These are phyloP conservation scores for Hirtodrosophila confusa DNA, from an alignment of 2,888 invertebrate species.

Conservation along the genomic window DNA sequence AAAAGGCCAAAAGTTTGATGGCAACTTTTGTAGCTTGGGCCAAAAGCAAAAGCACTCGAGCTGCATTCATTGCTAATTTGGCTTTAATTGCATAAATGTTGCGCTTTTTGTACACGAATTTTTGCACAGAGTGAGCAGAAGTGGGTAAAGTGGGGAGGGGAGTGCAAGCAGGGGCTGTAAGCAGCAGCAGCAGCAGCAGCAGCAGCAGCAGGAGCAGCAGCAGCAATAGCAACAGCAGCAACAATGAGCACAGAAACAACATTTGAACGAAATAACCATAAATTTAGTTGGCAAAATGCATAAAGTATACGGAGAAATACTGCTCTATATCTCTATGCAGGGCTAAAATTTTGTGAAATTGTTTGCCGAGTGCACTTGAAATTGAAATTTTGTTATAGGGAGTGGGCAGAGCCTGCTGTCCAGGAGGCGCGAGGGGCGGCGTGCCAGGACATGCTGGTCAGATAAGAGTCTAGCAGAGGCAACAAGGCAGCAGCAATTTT, in stretches of 20 bases:
- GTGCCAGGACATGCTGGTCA: slow-evolving; percentile 19
- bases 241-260: slow-evolving; percentile 25
- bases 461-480: slow-evolving; percentile 38
- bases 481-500: slow-evolving; percentile 60
- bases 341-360: slow-evolving; percentile 67
- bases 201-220: slow-evolving; percentile 24
- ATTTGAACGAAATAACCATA: slow-evolving; percentile 55
- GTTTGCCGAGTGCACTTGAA: slow-evolving; percentile 73
- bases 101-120: slow-evolving; percentile 76
- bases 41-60: slow-evolving; percentile 74
- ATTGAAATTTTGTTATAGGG: slow-evolving; percentile 68
- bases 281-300: slow-evolving; percentile 63
- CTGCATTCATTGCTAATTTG: slow-evolving; percentile 80
- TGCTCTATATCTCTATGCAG: slow-evolving; percentile 7
- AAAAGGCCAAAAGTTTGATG: slow-evolving; percentile 80
- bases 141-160: slow-evolving; percentile 8
- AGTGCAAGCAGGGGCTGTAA: neutral
- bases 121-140: slow-evolving; percentile 37
- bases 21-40: slow-evolving; percentile 73
- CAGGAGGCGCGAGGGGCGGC: slow-evolving; percentile 1
- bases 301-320: slow-evolving; percentile 39
- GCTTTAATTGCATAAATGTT: slow-evolving; percentile 81
- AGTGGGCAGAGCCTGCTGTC: neutral
- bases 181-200: slow-evolving; percentile 20
- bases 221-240: slow-evolving; percentile 20